A percentile compares a stretch with the other conserved stretches of the same genome.
Evolutionary conservation across 2,888 invertebrate species (phyloP).

Genomic region (Polyommatus icarus): DNA sequence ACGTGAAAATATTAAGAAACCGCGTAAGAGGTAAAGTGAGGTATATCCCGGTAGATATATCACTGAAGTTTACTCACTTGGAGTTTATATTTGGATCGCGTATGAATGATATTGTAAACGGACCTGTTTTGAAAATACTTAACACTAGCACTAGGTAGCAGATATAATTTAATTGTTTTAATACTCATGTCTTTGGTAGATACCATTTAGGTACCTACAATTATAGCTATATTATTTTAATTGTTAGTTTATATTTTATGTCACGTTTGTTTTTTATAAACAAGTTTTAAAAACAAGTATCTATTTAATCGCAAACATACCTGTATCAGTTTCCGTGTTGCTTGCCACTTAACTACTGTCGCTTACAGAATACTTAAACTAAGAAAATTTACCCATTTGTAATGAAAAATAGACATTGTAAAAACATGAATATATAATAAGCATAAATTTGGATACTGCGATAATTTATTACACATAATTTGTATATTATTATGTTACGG

Average conservation of each 20-base stretch:
- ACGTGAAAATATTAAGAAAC: slow-evolving; percentile 51
- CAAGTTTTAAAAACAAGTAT: background rate
- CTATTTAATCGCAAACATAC: background rate
- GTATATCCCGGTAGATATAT: slow-evolving; percentile 53
- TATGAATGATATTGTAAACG: slow-evolving; percentile 57
- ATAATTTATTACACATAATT: background rate
- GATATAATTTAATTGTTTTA: too few species aligned
- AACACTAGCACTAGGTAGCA: slow-evolving; percentile 33
- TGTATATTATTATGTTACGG: background rate
- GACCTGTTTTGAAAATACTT: slow-evolving; percentile 54
- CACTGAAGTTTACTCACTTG: slow-evolving; percentile 63
- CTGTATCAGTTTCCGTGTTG: background rate
- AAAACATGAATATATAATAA: background rate
- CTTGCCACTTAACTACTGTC: background rate
- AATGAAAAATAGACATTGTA: background rate
- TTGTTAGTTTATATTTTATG: background rate
- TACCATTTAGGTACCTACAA: too few species aligned
- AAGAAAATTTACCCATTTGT: too few species aligned
- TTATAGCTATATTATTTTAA: too few species aligned
- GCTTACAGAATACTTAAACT: background rate
- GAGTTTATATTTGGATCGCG: slow-evolving; percentile 66
- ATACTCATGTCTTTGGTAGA: too few species aligned
- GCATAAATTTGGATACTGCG: background rate
- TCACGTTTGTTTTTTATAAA: background rate
- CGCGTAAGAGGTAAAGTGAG: slow-evolving; percentile 53